Conservation (phyloP, 2,888 invertebrate species). For the Ennomos erosarius region DNA sequence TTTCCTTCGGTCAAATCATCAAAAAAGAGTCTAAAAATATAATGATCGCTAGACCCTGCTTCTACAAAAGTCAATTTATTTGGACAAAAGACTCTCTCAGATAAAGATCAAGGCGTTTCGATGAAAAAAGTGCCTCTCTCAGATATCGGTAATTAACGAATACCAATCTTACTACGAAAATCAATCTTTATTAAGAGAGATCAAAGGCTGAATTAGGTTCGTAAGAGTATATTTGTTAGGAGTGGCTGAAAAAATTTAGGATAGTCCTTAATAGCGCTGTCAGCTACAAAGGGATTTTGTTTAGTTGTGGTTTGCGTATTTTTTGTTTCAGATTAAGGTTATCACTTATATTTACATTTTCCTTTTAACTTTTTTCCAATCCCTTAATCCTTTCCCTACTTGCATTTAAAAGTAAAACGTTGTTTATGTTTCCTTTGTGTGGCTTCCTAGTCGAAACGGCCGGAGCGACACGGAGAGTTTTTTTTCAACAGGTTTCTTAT, state of each 20-base stretch:
- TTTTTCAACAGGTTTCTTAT: no score
- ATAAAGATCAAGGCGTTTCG: slow-evolving; percentile 16
- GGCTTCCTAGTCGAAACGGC: no score
- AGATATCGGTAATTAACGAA: slow-evolving; percentile 28
- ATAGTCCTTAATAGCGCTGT: slow-evolving; percentile 6
- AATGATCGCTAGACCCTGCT: neutral
- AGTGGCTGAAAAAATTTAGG: slow-evolving; percentile 4
- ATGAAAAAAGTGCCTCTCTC: slow-evolving; percentile 20
- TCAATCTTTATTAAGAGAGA: slow-evolving; percentile 27
- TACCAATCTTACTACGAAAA: slow-evolving; percentile 17
- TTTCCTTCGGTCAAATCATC: neutral
- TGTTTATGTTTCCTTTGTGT: no score
- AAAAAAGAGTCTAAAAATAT: slow-evolving; percentile 8
- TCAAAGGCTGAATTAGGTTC: slow-evolving; percentile 33
- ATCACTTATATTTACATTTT: no score
- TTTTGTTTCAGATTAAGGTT: neutral
- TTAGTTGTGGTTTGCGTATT: neutral
- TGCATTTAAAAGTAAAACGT: no score
- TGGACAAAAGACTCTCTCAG: slow-evolving; percentile 9
- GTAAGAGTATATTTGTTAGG: slow-evolving; percentile 14
- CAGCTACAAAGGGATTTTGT: slow-evolving; percentile 7
- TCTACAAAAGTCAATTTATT: slow-evolving; percentile 10
- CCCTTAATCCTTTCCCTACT: no score
- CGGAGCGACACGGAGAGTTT: no score
- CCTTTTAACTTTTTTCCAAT: no score